Evolutionary conservation across 30 jellyfish, hydroid and myxozoan genomes (phyloP).

Genomic region (Hydractinia symbiolongicarpus): DNA sequence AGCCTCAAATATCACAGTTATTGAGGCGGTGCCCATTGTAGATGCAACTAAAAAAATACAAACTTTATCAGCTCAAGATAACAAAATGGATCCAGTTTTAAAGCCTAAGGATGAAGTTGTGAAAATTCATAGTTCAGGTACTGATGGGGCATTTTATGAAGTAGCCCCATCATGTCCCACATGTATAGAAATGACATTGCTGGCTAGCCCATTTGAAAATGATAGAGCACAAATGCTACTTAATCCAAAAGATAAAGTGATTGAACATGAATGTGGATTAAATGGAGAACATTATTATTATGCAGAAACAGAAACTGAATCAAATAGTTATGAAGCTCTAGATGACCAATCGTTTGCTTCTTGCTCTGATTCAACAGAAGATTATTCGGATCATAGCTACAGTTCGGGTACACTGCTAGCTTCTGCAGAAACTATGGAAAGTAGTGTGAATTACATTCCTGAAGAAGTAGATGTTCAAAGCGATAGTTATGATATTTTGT

Average conservation of each 20-base stretch:
- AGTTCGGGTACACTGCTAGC: constrained; percentile 85
- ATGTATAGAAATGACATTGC: constrained; percentile 88
- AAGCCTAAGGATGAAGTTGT: constrained; percentile 17
- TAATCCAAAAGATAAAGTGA: constrained; percentile 22
- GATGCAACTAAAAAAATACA: background rate
- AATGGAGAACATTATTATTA: constrained; percentile 49
- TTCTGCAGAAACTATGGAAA: constrained; percentile 55
- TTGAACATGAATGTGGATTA: constrained; percentile 91
- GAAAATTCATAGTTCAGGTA: constrained; percentile 53
- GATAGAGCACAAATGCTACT: constrained; percentile 36
- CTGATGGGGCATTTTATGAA: constrained; percentile 66
- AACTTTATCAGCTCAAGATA: background rate
- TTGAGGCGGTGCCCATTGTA: constrained; percentile 43
- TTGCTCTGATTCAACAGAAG: constrained; percentile 39
- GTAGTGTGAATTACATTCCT: background rate
- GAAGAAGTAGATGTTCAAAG: background rate
- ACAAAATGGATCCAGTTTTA: background rate
- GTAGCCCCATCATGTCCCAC: constrained; percentile 94
- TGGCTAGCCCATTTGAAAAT: constrained; percentile 73
- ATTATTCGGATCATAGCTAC: constrained; percentile 39
- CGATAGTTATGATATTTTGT: constrained; percentile 53
- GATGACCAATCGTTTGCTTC: constrained; percentile 80
- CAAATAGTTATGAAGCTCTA: constrained; percentile 1
- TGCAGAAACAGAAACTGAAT: constrained; percentile 48
- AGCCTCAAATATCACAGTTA: background rate